Evolutionary conservation across 92 coral and sea anemone genomes (phyloP).

Genomic region (Muricea muricata): DNA sequence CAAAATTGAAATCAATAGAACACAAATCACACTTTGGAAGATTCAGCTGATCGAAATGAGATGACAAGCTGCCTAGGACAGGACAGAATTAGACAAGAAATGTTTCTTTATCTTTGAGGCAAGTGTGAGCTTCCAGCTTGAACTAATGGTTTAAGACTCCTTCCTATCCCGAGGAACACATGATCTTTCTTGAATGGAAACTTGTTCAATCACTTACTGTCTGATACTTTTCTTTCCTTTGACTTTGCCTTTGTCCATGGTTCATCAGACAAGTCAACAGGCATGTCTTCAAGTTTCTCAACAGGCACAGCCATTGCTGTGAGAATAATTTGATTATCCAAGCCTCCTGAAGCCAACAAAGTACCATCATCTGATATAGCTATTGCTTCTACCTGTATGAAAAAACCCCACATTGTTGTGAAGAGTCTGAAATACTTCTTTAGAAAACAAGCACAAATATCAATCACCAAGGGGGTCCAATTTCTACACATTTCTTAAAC

Average conservation of each 20-base stretch:
- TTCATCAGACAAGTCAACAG: constrained; percentile 53
- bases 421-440: neutral
- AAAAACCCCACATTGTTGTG: neutral
- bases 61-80: too few species aligned
- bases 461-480: too few species aligned
- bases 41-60: too few species aligned
- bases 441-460: neutral
- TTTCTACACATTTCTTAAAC: too few species aligned
- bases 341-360: constrained; percentile 88
- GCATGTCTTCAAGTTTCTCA: constrained; percentile 84
- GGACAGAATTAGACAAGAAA: too few species aligned
- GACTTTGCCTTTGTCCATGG: constrained; percentile 19
- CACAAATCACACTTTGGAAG: too few species aligned
- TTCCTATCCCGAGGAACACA: too few species aligned
- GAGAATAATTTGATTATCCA: constrained; percentile 78
- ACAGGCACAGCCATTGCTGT: constrained; percentile 82
- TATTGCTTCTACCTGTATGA: constrained; percentile 77
- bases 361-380: constrained; percentile 95
- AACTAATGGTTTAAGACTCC: too few species aligned
- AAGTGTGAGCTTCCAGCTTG: too few species aligned
- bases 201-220: constrained; percentile 17
- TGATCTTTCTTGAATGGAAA: too few species aligned
- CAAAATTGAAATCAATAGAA: too few species aligned
- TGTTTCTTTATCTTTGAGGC: too few species aligned
- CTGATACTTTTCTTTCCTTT: constrained; percentile 25